Base-by-base conservation (phyloP, 2,797 vertebrate genomes). In the Urophycis tenuis region DNA sequence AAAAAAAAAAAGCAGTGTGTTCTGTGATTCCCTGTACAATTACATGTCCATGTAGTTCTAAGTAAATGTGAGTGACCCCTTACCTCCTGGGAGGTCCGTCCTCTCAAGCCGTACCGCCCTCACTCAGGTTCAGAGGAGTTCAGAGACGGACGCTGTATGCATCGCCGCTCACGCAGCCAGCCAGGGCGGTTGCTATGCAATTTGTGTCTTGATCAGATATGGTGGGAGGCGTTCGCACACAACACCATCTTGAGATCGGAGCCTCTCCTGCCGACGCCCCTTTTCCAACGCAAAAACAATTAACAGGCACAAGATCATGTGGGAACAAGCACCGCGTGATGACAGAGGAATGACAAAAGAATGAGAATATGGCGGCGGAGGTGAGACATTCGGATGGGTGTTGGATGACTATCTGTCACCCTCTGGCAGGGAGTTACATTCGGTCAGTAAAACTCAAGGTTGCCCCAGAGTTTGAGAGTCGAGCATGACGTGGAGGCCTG, bases 61-160 rank as follows among this genome's bases (percentile, higher is more conserved):
- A 9, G 53, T 60, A 60, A n/a, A 70, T 70, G 29, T 31, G 30
- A 17, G n/a, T 41, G 35, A 9, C 69, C 72, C 53, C 64, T 72
- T 29, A 75, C 76, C 76, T n/a, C 78, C 79, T 33, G 2, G 4
- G 35, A 81, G 83, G 74, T 71, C 73, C 72, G 6, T 25, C 53
- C 35, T 36, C 10, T 87, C 76, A 75, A 89, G 89, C 78, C 71
- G 84, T 49, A 81, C 75, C 83, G 35, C 75, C 77, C 75, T 82
- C 81, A 85, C 84, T 88, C 81, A 34, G 34, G 36, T 77, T 82
- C 77, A 86, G 84, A 82, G 76, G 79, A 83, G 90, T 83, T 81
- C 86, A 4, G n/a, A n/a, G 25, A 25, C 17, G 2, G 53, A 60
- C 11, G 53, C 53, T 60, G 1, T 25, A 60, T 7, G 53, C n/a